Conservation (phyloP, 1,140 invertebrate species). For the Lordiphosa mommai region DNA sequence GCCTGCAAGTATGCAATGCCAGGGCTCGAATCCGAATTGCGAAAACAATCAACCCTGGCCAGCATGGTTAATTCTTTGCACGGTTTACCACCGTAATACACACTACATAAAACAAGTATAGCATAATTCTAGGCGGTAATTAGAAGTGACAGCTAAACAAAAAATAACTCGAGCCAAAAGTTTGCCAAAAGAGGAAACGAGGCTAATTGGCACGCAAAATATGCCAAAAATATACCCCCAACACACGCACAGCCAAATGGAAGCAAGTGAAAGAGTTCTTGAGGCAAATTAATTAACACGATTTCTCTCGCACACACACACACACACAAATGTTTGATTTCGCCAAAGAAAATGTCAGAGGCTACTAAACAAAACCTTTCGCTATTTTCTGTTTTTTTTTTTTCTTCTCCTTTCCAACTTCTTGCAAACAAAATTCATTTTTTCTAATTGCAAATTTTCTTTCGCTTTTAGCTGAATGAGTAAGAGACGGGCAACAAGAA, state of each 20-base stretch:
- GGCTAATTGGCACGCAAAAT: constrained; percentile 47
- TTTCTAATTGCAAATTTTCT: too few relatives aligned
- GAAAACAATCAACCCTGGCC: constrained; percentile 26
- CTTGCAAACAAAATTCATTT: too few relatives aligned
- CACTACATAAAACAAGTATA: constrained; percentile 40
- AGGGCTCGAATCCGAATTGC: constrained; percentile 21
- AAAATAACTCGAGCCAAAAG: background rate
- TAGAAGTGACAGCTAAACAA: constrained; percentile 13
- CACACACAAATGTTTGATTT: background rate
- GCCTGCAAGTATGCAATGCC: constrained; percentile 66
- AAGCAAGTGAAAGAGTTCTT: background rate
- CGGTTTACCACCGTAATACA: constrained; percentile 36
- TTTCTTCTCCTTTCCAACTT: too few relatives aligned
- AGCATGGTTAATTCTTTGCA: background rate
- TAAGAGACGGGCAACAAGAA: too few relatives aligned
- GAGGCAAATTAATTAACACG: constrained; percentile 63
- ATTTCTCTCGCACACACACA: constrained; percentile 36
- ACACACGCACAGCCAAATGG: too few relatives aligned
- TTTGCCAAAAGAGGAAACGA: constrained; percentile 17
- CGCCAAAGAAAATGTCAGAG: too few relatives aligned
- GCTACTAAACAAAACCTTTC: too few relatives aligned
- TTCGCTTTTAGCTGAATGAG: too few relatives aligned
- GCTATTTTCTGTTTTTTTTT: too few relatives aligned
- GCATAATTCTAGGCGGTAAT: constrained; percentile 16
- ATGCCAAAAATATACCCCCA: background rate